phyloP scores from a whole-genome alignment of 2,797 vertebrate genomes.

The Hydrocynus forskahlii region DNA sequence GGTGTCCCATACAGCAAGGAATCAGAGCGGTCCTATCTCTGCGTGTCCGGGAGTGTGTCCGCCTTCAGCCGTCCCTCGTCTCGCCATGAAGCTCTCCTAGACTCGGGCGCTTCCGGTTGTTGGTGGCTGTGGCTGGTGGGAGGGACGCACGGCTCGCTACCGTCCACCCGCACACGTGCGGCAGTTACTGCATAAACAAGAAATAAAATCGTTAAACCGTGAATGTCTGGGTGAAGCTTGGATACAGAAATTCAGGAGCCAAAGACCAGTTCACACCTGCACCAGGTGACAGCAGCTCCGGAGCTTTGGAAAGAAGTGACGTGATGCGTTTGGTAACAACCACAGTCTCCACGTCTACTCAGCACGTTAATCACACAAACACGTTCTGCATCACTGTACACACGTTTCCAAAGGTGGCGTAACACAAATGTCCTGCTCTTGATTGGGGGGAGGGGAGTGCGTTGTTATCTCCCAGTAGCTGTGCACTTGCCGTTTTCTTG shows the following conservation, averaged over 20 bases:
- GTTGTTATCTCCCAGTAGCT: neutral
- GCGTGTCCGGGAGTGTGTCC: no score
- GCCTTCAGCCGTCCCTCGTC: no score
- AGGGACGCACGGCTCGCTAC: slow-evolving; percentile 42
- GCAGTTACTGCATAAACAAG: neutral
- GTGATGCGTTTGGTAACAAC: neutral
- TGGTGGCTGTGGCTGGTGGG: slow-evolving; percentile 44
- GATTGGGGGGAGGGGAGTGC: neutral
- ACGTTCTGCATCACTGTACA: neutral
- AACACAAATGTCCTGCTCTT: no score
- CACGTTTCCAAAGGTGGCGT: no score
- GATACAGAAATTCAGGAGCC: no score
- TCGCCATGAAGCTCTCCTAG: slow-evolving; percentile 61
- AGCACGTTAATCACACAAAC: neutral
- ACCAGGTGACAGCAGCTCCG: neutral
- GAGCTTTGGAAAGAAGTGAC: neutral
- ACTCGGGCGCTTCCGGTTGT: slow-evolving; percentile 76
- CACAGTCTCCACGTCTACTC: neutral
- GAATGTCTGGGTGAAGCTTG: neutral
- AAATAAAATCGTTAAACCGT: neutral
- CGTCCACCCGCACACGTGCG: slow-evolving; percentile 9
- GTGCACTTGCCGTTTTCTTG: neutral
- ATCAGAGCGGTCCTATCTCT: neutral
- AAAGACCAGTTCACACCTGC: neutral
- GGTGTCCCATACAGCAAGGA: neutral